Evolutionary conservation across 2,888 invertebrate genomes (phyloP), one percentile per base, ranked within the genome.

Genomic region (Zhengitettix transpicula): DNA sequence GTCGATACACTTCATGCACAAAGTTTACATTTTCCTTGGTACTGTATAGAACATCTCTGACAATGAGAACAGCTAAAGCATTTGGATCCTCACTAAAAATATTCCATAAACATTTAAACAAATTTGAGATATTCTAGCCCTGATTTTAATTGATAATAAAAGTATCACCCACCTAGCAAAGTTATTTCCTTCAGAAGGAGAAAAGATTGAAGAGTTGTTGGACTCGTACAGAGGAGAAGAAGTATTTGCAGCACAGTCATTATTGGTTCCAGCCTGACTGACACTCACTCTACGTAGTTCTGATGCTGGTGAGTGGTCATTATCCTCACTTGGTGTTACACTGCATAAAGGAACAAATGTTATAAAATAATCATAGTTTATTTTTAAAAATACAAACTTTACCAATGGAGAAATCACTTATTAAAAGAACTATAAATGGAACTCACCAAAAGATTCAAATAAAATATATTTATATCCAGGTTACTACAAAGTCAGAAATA

Each of bases 11-110:
- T 75, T 97, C 97, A 69, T 96, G 90, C 41, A 96, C 84, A 71
- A 97, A 90, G 76, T 97, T 93, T 9, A 97, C 86, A 72, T 96
- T 94, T 66, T 93, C 92, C 56, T 93, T 81, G 52, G 84, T 88
- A 41, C 85, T 82, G 71, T 91, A 93, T 52, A 97, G 77, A 16
- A 95, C 93, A 67, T 91, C 88, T 55, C 90, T 83, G 0, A 94
- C 93, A 59, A 94, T 84, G 66, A 81, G 77, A 58, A 81, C 77
- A 0, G 79, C 75, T 53, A 74, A 77, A 53, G 80, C 64, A 51
- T 74, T 61, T 56, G 62, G 58, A 52, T 61, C 61, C 52, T 62
- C 64, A 56, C 61, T 58, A 58, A 40, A 60, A 57, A 28, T 28
- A 28, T 28, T 7, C 28, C 28, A 28, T 28, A 28, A 28, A 28